Evolutionary conservation across 2,797 vertebrate species (phyloP).

Genomic region (Epinephelus malabaricus): DNA sequence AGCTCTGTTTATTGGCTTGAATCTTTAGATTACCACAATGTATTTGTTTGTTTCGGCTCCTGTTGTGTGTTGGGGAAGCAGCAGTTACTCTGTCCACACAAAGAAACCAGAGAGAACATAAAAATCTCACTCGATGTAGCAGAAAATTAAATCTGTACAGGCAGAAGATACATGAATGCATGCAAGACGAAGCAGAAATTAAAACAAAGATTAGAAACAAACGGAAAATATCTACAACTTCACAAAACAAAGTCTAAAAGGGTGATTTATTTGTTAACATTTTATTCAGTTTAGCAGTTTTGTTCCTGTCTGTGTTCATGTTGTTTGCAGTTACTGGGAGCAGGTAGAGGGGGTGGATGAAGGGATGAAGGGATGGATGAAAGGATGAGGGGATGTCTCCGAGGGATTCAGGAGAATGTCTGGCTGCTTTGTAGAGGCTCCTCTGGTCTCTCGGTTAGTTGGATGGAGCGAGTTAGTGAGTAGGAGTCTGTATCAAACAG

Average conservation of each 20-base stretch:
- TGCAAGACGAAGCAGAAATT: not conserved
- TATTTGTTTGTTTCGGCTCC: not conserved
- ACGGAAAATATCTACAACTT: not conserved
- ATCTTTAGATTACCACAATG: not conserved
- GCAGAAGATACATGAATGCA: not conserved
- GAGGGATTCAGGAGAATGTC: not conserved
- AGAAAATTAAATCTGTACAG: slow-evolving; percentile 14
- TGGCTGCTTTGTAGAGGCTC: too few species aligned
- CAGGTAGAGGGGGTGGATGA: not conserved
- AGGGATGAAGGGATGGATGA: not conserved
- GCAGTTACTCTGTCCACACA: not conserved
- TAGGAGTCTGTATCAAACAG: slow-evolving; percentile 11
- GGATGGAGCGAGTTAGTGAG: slow-evolving; percentile 8
- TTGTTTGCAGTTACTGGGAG: slow-evolving; percentile 11
- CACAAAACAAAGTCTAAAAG: not conserved
- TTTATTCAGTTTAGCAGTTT: not conserved
- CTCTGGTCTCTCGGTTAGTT: not conserved
- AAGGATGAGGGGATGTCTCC: not conserved
- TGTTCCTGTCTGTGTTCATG: not conserved
- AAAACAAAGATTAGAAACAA: slow-evolving; percentile 1
- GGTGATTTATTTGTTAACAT: not conserved
- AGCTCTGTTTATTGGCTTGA: not conserved
- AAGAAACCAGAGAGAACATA: not conserved
- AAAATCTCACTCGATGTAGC: slow-evolving; percentile 16
- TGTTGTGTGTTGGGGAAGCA: slow-evolving; percentile 4